Evolutionary conservation across 2,888 invertebrate species (phyloP).

Genomic region (Lepidonotus clava): DNA sequence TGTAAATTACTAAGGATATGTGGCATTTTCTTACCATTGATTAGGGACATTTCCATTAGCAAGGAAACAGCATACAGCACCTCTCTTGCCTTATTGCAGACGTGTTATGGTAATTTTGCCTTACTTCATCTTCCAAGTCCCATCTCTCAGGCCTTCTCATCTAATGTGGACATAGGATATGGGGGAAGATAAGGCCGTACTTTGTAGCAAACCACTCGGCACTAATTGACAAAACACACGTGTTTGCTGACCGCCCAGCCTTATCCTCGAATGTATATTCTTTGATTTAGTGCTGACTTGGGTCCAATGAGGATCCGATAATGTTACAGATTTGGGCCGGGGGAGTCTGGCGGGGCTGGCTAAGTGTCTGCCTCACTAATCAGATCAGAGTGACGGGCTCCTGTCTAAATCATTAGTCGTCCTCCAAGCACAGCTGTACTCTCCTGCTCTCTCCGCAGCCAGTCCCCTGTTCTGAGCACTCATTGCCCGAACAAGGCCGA

Average conservation of each 20-base stretch:
- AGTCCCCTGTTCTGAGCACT: neutral
- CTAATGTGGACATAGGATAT: no score
- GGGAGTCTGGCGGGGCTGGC: neutral
- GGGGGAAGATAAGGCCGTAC: no score
- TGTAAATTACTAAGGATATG: neutral
- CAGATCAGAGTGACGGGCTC: neutral
- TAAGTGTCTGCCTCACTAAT: neutral
- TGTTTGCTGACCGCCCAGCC: no score
- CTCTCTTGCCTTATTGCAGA: no score
- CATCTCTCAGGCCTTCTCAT: no score
- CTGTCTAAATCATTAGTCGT: neutral
- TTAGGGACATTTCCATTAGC: neutral
- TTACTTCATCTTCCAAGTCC: no score
- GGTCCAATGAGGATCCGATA: neutral
- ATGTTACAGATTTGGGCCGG: neutral
- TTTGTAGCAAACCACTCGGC: no score
- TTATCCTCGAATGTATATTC: no score
- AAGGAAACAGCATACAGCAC: neutral
- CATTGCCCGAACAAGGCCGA: no score
- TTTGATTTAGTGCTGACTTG: neutral
- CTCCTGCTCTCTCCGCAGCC: neutral
- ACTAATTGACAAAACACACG: no score
- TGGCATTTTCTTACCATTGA: neutral
- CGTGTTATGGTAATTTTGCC: no score
- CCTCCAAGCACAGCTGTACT: constrained; percentile 5